Evolutionary conservation across 2,888 invertebrate species (phyloP).

Genomic region (Cheilosia grossa): DNA sequence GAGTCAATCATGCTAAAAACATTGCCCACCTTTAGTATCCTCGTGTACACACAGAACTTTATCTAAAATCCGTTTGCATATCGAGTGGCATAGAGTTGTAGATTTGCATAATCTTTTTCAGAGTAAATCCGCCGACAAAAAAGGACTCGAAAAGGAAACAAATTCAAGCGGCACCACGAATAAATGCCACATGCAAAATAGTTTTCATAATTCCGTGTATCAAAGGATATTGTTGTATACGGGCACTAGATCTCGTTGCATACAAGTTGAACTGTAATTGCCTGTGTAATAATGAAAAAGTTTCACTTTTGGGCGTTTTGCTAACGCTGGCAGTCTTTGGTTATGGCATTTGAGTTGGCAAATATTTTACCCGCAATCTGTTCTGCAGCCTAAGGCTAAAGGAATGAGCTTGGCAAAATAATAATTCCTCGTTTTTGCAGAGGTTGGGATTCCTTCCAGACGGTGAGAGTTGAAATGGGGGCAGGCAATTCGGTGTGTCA

Average conservation of each 20-base stretch:
- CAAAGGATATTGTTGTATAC: slow-evolving; percentile 24
- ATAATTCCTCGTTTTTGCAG: slow-evolving; percentile 4
- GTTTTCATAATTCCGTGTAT: slow-evolving; percentile 53
- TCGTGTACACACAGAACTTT: neutral
- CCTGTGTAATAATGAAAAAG: slow-evolving; percentile 61
- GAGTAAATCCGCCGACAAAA: slow-evolving; percentile 23
- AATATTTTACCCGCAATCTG: slow-evolving; percentile 16
- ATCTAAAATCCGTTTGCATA: slow-evolving; percentile 69
- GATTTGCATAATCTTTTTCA: slow-evolving; percentile 59
- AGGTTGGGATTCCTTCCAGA: slow-evolving; percentile 10
- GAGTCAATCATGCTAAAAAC: slow-evolving; percentile 42
- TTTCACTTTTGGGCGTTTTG: slow-evolving; percentile 48
- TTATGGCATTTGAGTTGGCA: slow-evolving; percentile 37
- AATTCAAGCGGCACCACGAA: slow-evolving; percentile 44
- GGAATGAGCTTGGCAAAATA: slow-evolving; percentile 18
- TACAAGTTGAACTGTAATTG: slow-evolving; percentile 57
- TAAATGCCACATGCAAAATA: slow-evolving; percentile 59
- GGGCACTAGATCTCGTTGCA: slow-evolving; percentile 37
- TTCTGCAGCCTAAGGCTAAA: neutral
- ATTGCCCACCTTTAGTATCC: neutral
- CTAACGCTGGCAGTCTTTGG: slow-evolving; percentile 16
- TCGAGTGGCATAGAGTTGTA: slow-evolving; percentile 47
- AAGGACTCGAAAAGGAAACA: slow-evolving; percentile 24
- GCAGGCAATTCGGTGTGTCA: slow-evolving; percentile 45
- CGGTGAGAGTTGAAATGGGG: slow-evolving; percentile 28